Evolutionary conservation across 2,797 vertebrate species (phyloP), one percentile per base, ranked within the genome.

Genomic region (Danio tinwini): DNA sequence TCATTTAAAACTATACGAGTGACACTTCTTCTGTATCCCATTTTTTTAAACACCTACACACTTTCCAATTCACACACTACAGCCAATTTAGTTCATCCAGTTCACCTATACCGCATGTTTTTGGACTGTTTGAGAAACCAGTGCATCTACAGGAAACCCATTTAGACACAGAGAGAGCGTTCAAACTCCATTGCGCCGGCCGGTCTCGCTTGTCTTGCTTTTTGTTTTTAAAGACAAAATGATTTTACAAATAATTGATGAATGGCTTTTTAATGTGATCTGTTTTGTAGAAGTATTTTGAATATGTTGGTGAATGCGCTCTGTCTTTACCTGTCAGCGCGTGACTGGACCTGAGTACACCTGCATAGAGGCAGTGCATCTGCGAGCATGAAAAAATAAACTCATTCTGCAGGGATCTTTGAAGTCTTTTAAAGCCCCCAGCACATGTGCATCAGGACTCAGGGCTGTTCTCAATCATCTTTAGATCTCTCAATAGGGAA

Each of bases 311-410:
- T 53, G 58, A 64, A 12, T 62, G 49, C 68, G 62, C 40, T 16
- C 45, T 14, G 47, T 78, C 45, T 81, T 82, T 86, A 80, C 75
- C 58, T 80, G 63, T 50, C 42, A 56, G 74, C 70, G 78, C 74
- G 59, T 82, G 80, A 86, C 83, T 19, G 40, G 58, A 81, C 80
- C 50, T 81, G 75, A 83, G 78, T 47, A 81, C 50, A 83, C 78
- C 75, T 80, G 76, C 82, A 82, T 82, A 59, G 37, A 74, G 56
- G 67, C 58, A 45, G 44, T 70, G 80, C 58, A 55, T 71, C 58
- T 78, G 71, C 37, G 21, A 50, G 17, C 37, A 1, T 12, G 16
- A 47, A 39, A 50, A 61, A 79, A 69, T 74, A 67, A 64, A 50
- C 65, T 79, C 49, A 42, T 74, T 69, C 55, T 74, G 39, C 50